Percentiles rank a stretch among this genome's conserved stretches.
Conservation (phyloP, 2,888 invertebrate genomes). For the Boloria euphrosyne region DNA sequence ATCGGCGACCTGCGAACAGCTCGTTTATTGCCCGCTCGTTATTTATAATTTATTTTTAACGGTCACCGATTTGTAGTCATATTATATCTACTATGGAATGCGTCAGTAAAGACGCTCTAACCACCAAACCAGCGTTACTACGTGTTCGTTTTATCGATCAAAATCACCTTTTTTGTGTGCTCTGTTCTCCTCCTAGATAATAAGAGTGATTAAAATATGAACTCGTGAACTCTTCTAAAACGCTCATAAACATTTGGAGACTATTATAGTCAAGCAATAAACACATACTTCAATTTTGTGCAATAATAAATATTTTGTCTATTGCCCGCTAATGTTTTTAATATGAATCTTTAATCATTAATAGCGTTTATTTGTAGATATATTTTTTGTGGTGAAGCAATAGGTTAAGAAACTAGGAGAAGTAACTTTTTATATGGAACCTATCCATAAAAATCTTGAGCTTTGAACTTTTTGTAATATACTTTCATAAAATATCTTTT, state of each 20-base stretch:
- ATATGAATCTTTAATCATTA: too few species aligned
- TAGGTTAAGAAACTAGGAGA: too few species aligned
- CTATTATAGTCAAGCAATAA: slow-evolving; percentile 24
- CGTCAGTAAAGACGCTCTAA: slow-evolving; percentile 29
- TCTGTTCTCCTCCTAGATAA: slow-evolving; percentile 22
- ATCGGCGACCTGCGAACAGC: slow-evolving; percentile 79
- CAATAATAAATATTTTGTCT: not conserved
- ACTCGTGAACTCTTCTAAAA: slow-evolving; percentile 10
- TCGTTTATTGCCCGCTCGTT: slow-evolving; percentile 79
- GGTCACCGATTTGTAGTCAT: slow-evolving; percentile 74
- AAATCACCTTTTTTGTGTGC: slow-evolving; percentile 26
- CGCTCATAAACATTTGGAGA: slow-evolving; percentile 12
- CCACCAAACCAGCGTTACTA: slow-evolving; percentile 21
- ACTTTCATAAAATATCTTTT: not conserved
- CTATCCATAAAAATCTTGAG: too few species aligned
- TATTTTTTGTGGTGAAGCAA: too few species aligned
- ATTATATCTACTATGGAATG: slow-evolving; percentile 41
- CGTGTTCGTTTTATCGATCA: slow-evolving; percentile 30
- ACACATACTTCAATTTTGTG: not conserved
- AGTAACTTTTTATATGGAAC: too few species aligned
- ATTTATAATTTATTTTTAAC: slow-evolving; percentile 83
- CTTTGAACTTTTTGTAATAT: too few species aligned
- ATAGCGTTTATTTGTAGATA: too few species aligned
- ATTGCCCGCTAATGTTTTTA: not conserved
- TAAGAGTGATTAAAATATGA: slow-evolving; percentile 26